Percentiles rank a stretch among this genome's conserved stretches.
Conservation (phyloP, 2,797 vertebrate species). For the Pseudomugil tenellus region DNA sequence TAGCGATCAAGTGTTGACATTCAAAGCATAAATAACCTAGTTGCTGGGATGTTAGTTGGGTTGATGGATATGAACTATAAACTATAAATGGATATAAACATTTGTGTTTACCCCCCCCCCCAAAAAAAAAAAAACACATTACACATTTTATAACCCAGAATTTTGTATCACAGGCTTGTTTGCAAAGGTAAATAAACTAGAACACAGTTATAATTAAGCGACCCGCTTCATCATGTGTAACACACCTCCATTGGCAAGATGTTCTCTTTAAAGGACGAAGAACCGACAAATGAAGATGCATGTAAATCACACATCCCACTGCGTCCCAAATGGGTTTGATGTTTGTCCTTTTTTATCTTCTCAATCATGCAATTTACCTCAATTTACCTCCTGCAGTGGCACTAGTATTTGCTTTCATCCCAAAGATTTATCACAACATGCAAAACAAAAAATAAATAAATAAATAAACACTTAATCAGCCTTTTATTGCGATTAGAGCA, state of each 20-base stretch:
- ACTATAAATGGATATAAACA: too few species aligned
- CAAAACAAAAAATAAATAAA: neutral
- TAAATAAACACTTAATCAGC: constrained; percentile 30
- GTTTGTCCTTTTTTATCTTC: constrained; percentile 67
- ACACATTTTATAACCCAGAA: too few species aligned
- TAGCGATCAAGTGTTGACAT: too few species aligned
- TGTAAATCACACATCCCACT: constrained; percentile 41
- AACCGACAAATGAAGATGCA: constrained; percentile 58
- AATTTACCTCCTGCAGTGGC: constrained; percentile 63
- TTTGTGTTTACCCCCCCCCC: too few species aligned
- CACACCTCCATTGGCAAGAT: constrained; percentile 40
- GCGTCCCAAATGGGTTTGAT: constrained; percentile 68
- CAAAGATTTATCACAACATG: constrained; percentile 42
- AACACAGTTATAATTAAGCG: constrained; percentile 50
- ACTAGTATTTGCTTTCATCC: constrained; percentile 46
- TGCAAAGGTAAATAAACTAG: constrained; percentile 24
- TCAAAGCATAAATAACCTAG: too few species aligned
- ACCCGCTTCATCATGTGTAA: constrained; percentile 53
- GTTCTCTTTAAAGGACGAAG: constrained; percentile 46
- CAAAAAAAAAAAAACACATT: too few species aligned
- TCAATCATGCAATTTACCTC: constrained; percentile 74
- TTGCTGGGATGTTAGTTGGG: too few species aligned
- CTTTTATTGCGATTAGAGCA: constrained; percentile 36
- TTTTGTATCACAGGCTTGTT: neutral
- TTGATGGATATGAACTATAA: too few species aligned